Base-by-base conservation (phyloP, 92 coral and sea anemone genomes). In the Phymanthus crucifer region DNA sequence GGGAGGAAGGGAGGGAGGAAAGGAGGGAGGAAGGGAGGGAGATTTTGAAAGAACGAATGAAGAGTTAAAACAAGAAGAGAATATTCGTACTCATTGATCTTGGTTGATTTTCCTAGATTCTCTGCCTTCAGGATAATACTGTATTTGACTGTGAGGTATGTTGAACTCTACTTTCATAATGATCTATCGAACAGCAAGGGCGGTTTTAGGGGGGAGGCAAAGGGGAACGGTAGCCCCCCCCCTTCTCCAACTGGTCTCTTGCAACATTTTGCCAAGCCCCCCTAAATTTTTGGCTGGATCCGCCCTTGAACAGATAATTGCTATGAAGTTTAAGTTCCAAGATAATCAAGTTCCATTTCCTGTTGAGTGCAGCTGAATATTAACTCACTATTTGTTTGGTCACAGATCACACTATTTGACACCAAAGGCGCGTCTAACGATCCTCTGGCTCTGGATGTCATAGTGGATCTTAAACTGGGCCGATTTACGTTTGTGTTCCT, bases 121-220 rank as follows among this genome's bases (percentile, higher is more conserved):
- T 95, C 43, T 86, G 92, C 40, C 86, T 95, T 52, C 91, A 93
- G 66, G 99, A 95, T 80, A 91, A 91, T 82, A 86, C 90, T 16
- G 84, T 95, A 52, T 93, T 93, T 70, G 96, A 95, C 73, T 90
- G 94, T 83, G 89, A 93, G 96, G 99, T 95, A 85, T 1, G 64
- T 3, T 11, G n/a, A n/a, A n/a, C n/a, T 21, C n/a, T 54, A 7
- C 48, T 43, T 43, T 43, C 1, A 43, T 43, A n/a, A n/a, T n/a
- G n/a, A n/a, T n/a, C n/a, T n/a, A n/a, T n/a, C n/a, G n/a, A n/a
- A n/a, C n/a, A n/a, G n/a, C n/a, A n/a, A n/a, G n/a, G n/a, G n/a
- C n/a, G n/a, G n/a, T n/a, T n/a, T n/a, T n/a, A n/a, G n/a, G n/a
- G n/a, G n/a, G n/a, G n/a, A n/a, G n/a, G n/a, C n/a, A n/a, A n/a